Conservation (phyloP, 2,797 vertebrate species). For the Aulostomus chinensis region DNA sequence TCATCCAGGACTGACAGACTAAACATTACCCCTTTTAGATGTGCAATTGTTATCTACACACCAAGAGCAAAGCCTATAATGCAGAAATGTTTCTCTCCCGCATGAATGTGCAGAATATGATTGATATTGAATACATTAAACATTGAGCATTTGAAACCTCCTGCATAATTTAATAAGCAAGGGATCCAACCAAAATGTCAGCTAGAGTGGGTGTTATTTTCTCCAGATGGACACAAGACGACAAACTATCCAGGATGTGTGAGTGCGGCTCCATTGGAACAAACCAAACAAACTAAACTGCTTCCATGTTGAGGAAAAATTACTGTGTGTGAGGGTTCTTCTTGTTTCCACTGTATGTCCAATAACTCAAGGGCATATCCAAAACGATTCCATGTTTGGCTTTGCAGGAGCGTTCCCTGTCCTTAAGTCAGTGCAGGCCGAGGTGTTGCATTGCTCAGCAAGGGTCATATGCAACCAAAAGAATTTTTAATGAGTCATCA, state of each 20-base stretch:
- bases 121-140: constrained; percentile 14
- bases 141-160: constrained; percentile 13
- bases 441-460: constrained; percentile 66
- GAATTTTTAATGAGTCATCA: constrained; percentile 62
- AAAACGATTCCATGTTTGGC: constrained; percentile 67
- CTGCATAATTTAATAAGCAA: constrained; percentile 20
- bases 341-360: constrained; percentile 19
- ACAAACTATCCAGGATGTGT: constrained; percentile 38
- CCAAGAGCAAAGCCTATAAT: neutral
- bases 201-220: constrained; percentile 45
- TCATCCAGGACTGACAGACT: constrained; percentile 8
- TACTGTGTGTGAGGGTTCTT: constrained; percentile 20
- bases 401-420: constrained; percentile 40
- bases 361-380: constrained; percentile 33
- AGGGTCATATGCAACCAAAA: constrained; percentile 56
- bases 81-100: neutral
- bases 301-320: constrained; percentile 27
- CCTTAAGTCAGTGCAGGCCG: constrained; percentile 62
- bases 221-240: constrained; percentile 46
- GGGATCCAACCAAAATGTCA: constrained; percentile 27
- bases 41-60: too few relatives aligned
- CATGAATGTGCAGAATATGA: constrained; percentile 10
- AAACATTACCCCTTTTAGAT: constrained; percentile 11
- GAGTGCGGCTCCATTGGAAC: constrained; percentile 32
- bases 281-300: constrained; percentile 30